A percentile compares a stretch with the other conserved stretches of the same genome.
Conservation (phyloP, 2,797 vertebrate genomes). For the Epinephelus coioides region DNA sequence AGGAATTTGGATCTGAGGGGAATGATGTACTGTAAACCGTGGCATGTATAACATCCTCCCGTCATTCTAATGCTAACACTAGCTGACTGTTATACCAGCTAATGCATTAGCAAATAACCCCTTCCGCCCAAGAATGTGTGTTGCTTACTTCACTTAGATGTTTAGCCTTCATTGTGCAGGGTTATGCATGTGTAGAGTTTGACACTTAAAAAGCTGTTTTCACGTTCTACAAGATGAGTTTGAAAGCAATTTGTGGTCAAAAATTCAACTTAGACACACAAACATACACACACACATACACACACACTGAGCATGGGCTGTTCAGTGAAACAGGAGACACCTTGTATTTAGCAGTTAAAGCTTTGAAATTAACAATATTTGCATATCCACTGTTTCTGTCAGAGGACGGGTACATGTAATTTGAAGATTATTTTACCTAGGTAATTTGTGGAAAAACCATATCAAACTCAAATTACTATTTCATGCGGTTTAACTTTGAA, state of each 20-base stretch:
- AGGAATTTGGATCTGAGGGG: slow-evolving; percentile 4
- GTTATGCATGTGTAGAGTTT: background rate
- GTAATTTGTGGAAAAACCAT: slow-evolving; percentile 9
- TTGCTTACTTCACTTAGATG: slow-evolving; percentile 18
- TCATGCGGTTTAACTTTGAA: slow-evolving; percentile 17
- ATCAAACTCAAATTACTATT: slow-evolving; percentile 28
- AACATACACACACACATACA: too few species aligned
- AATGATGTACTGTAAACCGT: background rate
- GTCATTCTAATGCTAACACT: background rate
- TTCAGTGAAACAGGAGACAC: background rate
- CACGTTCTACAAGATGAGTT: slow-evolving; percentile 11
- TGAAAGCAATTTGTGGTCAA: background rate
- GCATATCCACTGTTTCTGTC: slow-evolving; percentile 38
- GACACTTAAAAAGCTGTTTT: slow-evolving; percentile 9
- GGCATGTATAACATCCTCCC: background rate
- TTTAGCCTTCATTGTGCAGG: slow-evolving; percentile 9
- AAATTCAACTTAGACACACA: background rate
- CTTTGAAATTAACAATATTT: slow-evolving; percentile 26
- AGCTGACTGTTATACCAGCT: background rate
- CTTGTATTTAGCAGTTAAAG: slow-evolving; percentile 9
- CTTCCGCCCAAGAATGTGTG: slow-evolving; percentile 11
- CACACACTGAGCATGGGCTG: background rate
- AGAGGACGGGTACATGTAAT: background rate
- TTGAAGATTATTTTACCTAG: too few species aligned
- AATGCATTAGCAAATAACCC: slow-evolving; percentile 9